phyloP scores from a whole-genome alignment of 2,113 vertebrate genomes.

The rabbit (Oryctolagus cuniculus) region DNA sequence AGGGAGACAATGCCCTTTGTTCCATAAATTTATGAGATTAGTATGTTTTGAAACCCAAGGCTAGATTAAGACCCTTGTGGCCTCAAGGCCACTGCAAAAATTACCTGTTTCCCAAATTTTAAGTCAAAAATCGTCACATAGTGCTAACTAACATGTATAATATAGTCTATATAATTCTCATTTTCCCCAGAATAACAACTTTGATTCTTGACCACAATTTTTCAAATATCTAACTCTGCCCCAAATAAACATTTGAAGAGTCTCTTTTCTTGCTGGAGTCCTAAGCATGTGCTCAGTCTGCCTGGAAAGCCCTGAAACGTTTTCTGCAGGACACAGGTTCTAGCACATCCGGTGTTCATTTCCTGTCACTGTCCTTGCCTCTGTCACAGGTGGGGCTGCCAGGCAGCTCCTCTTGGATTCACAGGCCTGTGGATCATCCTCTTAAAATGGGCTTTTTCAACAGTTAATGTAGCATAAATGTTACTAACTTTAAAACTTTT shows the following conservation, averaged over 20 bases:
- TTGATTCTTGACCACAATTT: constrained; percentile 32
- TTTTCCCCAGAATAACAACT: not conserved
- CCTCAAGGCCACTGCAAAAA: not conserved
- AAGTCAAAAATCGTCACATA: constrained; percentile 30
- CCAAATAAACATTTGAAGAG: not conserved
- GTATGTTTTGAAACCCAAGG: not conserved
- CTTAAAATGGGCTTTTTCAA: constrained; percentile 18
- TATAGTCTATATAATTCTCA: not conserved
- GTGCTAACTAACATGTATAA: not conserved
- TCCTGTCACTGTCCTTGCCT: not conserved
- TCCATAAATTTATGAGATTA: not conserved
- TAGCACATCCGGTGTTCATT: not conserved
- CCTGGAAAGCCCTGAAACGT: not conserved
- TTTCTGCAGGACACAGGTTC: not conserved
- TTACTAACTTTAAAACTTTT: not conserved
- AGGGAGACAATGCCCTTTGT: not conserved
- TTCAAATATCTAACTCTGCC: not conserved
- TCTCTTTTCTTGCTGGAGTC: not conserved
- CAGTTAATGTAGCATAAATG: not conserved
- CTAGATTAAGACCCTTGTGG: not conserved
- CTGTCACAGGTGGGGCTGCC: not conserved
- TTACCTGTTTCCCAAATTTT: not conserved
- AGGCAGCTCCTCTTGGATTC: not conserved
- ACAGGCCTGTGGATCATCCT: not conserved
- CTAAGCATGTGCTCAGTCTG: not conserved